These are phyloP conservation scores for Ciona savignyi DNA, from an alignment of 23 tunicate genomes.

Conservation along the genomic window DNA sequence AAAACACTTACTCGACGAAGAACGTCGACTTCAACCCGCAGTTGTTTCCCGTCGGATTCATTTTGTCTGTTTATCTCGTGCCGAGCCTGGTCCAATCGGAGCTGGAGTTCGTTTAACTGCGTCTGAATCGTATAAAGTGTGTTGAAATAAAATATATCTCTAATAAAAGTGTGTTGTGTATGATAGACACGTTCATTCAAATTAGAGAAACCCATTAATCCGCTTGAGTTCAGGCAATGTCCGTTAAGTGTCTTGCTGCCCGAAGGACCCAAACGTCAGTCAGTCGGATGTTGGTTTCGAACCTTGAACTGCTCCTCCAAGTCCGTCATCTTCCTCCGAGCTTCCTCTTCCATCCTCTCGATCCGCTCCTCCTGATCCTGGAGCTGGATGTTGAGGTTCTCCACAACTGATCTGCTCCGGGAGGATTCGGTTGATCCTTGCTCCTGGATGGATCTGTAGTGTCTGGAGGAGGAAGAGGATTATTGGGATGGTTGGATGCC, in stretches of 20 bases:
- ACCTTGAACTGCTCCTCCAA: conserved; percentile 31
- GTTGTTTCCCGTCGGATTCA: background rate
- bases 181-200: too few species aligned
- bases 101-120: background rate
- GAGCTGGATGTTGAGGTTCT: conserved; percentile 23
- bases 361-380: conserved; percentile 46
- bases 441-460: conserved; percentile 29
- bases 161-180: too few species aligned
- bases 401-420: conserved; percentile 11
- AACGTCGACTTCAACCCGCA: background rate
- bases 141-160: too few species aligned
- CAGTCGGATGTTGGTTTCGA: background rate
- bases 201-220: too few species aligned
- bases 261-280: too few species aligned
- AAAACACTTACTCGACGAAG: background rate
- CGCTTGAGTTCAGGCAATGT: too few species aligned
- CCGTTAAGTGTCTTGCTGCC: too few species aligned
- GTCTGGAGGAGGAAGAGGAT: conserved; percentile 6
- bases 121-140: too few species aligned
- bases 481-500: background rate
- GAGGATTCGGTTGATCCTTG: conserved; percentile 25
- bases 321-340: conserved; percentile 11
- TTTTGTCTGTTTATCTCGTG: background rate
- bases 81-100: background rate
- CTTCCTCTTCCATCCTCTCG: conserved; percentile 22